A percentile compares a stretch with the other conserved stretches of the same genome.
Evolutionary conservation across 2,113 vertebrate species (phyloP).

Genomic region (Clarias magur): DNA sequence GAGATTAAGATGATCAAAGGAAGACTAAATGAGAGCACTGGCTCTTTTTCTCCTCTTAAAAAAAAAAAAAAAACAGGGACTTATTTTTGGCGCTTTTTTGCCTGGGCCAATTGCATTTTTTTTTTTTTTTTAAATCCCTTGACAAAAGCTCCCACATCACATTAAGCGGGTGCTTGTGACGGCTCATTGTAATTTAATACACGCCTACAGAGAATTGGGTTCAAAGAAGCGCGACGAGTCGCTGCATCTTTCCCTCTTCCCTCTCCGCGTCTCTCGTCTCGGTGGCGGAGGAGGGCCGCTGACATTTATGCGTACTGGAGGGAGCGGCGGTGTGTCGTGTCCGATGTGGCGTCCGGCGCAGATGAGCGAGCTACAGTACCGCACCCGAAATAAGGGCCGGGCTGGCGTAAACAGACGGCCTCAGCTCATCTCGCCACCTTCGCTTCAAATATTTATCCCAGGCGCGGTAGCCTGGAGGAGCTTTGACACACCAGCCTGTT

Average conservation of each 20-base stretch:
- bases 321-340: slow-evolving; percentile 58
- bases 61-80: slow-evolving; percentile 56
- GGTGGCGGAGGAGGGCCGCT: slow-evolving; percentile 47
- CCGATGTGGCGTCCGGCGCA: slow-evolving; percentile 55
- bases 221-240: slow-evolving; percentile 58
- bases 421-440: slow-evolving; percentile 73
- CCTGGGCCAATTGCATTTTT: slow-evolving; percentile 62
- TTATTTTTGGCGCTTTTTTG: slow-evolving; percentile 61
- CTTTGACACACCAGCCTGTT: slow-evolving; percentile 75
- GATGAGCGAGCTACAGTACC: slow-evolving; percentile 64
- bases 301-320: slow-evolving; percentile 68
- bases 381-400: slow-evolving; percentile 50
- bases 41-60: slow-evolving; percentile 27
- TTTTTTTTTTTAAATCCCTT: slow-evolving; percentile 63
- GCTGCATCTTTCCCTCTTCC: slow-evolving; percentile 31
- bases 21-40: slow-evolving; percentile 49
- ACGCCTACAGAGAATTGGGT: slow-evolving; percentile 63
- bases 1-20: slow-evolving; percentile 71
- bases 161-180: slow-evolving; percentile 68
- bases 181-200: slow-evolving; percentile 72
- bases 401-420: slow-evolving; percentile 69
- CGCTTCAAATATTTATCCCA: slow-evolving; percentile 77
- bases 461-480: slow-evolving; percentile 69
- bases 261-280: slow-evolving; percentile 29
- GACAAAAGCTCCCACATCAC: slow-evolving; percentile 68